Conservation (phyloP, 2,888 invertebrate species). For the Leptopilina myrica region DNA sequence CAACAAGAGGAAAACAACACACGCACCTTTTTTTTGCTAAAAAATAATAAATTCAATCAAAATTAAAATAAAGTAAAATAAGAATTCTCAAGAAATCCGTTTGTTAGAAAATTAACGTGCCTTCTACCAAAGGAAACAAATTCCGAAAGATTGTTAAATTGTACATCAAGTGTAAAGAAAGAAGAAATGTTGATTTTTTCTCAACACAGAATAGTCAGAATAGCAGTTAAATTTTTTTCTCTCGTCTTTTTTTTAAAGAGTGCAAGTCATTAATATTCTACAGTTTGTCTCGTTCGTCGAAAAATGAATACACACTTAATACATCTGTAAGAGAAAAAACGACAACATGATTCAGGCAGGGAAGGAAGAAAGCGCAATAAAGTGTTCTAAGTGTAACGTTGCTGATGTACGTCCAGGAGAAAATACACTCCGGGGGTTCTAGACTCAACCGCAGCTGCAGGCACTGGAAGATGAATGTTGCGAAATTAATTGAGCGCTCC, state of each 20-base stretch:
- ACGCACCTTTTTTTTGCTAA: no score
- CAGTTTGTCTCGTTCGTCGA: conserved; percentile 28
- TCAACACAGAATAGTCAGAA: conserved; percentile 15
- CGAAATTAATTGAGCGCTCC: conserved; percentile 54
- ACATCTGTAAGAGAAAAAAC: conserved; percentile 37
- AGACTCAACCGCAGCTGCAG: conserved; percentile 51
- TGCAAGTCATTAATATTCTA: conserved; percentile 31
- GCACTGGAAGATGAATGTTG: conserved; percentile 57
- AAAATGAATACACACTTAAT: conserved; percentile 39
- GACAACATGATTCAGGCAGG: conserved; percentile 28
- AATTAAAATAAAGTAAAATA: no score
- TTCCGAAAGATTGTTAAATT: no score
- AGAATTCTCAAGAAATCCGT: no score
- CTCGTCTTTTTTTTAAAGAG: not conserved
- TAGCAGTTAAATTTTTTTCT: not conserved
- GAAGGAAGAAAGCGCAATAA: conserved; percentile 52
- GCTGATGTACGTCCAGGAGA: conserved; percentile 54
- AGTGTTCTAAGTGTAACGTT: conserved; percentile 56
- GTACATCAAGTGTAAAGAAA: no score
- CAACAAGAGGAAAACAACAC: no score
- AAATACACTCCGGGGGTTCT: conserved; percentile 55
- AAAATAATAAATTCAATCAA: no score
- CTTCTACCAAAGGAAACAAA: no score
- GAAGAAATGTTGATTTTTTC: not conserved
- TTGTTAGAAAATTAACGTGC: no score